Base-by-base conservation (phyloP, 2,113 vertebrate species). In the Sorex fumeus region DNA sequence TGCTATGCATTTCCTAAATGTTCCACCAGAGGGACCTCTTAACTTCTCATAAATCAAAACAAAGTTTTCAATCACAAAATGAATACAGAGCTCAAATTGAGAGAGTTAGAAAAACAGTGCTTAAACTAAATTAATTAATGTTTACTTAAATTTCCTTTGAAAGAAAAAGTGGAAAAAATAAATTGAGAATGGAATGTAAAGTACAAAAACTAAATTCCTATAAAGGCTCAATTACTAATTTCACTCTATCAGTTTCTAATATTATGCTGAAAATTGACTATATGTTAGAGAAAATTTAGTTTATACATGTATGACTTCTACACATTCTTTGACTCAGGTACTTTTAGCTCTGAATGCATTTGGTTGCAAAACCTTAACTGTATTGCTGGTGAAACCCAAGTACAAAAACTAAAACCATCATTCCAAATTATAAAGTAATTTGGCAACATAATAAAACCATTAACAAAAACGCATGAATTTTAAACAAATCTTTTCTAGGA, bases 1-100 rank as follows among this genome's bases (percentile, higher is more conserved):
- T 77, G 30, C 28, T 57, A 60, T 88, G 95, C 79, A 76, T 81
- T 96, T 92, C 89, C 92, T 78, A 82, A 72, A 69, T 57, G 32
- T 66, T 94, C 96, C 95, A 97, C 95, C 75, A 97, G 96, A 91
- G 96, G 96, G 96, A 95, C 69, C 92, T 86, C 94, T 95, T 85
- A 83, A 88, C 87, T 81, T 88, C 85, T 60, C 76, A 94, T 34
- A 95, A 86, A 78, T 27, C 28, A 76, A 89, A 88, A 50, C 47
- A 4, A 45, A 76, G 13, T 36, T 77, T 90, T 71, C 50, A 62
- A 8, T 80, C 57, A 70, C 25, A 88, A 91, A 64, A 89, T 30
- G 11, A 57, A 85, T 85, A 74, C 43, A 94, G 11, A 94, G 11
- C 25, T 62, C 36, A 64, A 84, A 60, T 0, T 78, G 23, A 18